Percentiles rank a stretch among this genome's conserved stretches.
Conservation (phyloP, 2,113 vertebrate genomes). For the Tetrax tetrax region DNA sequence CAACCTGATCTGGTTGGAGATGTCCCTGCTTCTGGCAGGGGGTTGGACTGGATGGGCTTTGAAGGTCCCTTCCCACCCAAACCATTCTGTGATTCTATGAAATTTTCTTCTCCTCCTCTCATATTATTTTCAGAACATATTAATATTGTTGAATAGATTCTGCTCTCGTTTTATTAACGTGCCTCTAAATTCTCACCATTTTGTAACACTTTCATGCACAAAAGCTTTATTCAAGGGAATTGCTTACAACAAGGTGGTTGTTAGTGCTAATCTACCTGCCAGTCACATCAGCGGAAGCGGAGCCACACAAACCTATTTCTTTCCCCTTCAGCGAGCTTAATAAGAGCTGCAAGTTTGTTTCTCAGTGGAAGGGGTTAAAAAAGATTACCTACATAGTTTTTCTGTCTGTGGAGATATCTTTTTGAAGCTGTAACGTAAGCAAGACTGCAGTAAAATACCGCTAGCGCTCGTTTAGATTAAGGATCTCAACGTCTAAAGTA, state of each 20-base stretch:
- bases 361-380: not conserved
- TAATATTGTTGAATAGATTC: not conserved
- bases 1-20: too few relatives aligned
- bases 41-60: too few relatives aligned
- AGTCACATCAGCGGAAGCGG: not conserved
- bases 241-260: conserved; percentile 33
- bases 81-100: too few relatives aligned
- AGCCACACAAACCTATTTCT: not conserved
- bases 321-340: not conserved
- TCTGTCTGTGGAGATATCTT: not conserved
- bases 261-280: conserved; percentile 46
- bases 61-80: too few relatives aligned
- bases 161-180: not conserved
- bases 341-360: not conserved
- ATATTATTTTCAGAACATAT: not conserved
- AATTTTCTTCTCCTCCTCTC: not conserved
- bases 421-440: not conserved
- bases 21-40: too few relatives aligned
- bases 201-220: conserved; percentile 19
- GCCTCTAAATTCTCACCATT: not conserved
- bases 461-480: not conserved
- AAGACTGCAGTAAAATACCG: not conserved
- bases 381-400: not conserved
- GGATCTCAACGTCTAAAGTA: not conserved
- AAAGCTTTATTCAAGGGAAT: conserved; percentile 38